Percentiles rank a stretch among this genome's conserved stretches.
Conservation (phyloP, 2,797 vertebrate genomes). For the Ceryle rudis region DNA sequence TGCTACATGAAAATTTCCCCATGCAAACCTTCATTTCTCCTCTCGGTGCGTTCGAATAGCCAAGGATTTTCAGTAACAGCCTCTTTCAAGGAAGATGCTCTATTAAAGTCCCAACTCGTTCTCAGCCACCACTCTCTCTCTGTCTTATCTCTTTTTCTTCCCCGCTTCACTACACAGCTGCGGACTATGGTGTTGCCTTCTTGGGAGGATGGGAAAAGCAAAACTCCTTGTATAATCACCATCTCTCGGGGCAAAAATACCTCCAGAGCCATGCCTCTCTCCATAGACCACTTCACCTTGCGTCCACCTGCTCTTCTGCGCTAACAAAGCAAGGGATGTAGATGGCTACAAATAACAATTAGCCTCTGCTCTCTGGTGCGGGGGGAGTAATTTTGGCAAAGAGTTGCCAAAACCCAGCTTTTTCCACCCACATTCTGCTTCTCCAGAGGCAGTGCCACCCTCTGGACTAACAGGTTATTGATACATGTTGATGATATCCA, state of each 20-base stretch:
- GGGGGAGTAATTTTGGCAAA: not conserved
- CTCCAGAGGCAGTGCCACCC: not conserved
- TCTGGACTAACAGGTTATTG: not conserved
- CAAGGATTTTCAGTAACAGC: not conserved
- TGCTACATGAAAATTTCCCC: not conserved
- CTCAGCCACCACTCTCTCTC: not conserved
- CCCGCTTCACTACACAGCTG: not conserved
- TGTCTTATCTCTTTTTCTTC: not conserved
- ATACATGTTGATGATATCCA: not conserved
- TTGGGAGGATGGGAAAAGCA: not conserved
- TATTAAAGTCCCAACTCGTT: not conserved
- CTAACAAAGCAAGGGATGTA: not conserved
- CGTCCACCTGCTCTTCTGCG: not conserved
- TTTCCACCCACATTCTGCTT: not conserved
- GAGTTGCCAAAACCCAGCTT: not conserved
- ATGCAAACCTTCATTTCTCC: not conserved
- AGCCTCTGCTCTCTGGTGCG: not conserved
- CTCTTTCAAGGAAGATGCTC: slow-evolving; percentile 21
- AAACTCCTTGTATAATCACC: not conserved
- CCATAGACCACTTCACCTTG: not conserved
- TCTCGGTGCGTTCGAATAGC: not conserved
- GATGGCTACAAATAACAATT: not conserved
- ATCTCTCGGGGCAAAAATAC: not conserved
- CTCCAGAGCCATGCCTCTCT: accelerated
- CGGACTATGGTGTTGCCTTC: not conserved